These are phyloP conservation scores for Papilio protenor DNA, from an alignment of 2,888 invertebrate genomes.

Conservation along the genomic window DNA sequence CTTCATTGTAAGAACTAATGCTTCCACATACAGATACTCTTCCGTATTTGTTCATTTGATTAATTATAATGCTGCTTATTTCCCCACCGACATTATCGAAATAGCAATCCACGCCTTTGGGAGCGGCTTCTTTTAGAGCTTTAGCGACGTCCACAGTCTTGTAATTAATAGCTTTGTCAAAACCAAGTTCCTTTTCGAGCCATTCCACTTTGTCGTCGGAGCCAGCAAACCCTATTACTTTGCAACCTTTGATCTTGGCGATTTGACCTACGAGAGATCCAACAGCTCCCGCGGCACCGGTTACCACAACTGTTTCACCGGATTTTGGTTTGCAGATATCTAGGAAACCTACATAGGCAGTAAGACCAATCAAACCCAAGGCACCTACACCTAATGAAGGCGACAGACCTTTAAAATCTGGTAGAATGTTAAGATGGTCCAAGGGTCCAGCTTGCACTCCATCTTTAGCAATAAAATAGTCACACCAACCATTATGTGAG, in stretches of 20 bases:
- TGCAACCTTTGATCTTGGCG: slow-evolving; percentile 84
- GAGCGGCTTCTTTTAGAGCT: slow-evolving; percentile 81
- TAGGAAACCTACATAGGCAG: slow-evolving; percentile 88
- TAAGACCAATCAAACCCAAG: slow-evolving; percentile 88
- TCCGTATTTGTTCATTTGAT: slow-evolving; percentile 82
- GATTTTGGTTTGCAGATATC: slow-evolving; percentile 86
- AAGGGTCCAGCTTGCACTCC: neutral
- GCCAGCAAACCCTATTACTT: slow-evolving; percentile 87
- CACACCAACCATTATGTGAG: slow-evolving; percentile 84
- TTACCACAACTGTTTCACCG: slow-evolving; percentile 86
- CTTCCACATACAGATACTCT: slow-evolving; percentile 85
- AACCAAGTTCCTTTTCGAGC: slow-evolving; percentile 84
- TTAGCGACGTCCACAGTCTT: slow-evolving; percentile 79
- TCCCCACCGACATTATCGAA: slow-evolving; percentile 89
- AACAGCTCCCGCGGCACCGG: slow-evolving; percentile 88
- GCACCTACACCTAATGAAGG: slow-evolving; percentile 83
- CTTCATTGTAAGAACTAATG: slow-evolving; percentile 78
- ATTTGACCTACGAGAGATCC: slow-evolving; percentile 88
- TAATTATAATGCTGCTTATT: slow-evolving; percentile 79
- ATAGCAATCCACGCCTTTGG: slow-evolving; percentile 88
- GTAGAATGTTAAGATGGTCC: slow-evolving; percentile 54
- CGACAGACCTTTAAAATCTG: slow-evolving; percentile 73
- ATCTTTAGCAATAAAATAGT: slow-evolving; percentile 61
- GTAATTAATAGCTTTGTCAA: slow-evolving; percentile 88
- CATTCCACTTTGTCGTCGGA: slow-evolving; percentile 86